Evolutionary conservation across 35 echinoderm and acorn worm genomes (phyloP).

Genomic region (Ophioderma brevispina): DNA sequence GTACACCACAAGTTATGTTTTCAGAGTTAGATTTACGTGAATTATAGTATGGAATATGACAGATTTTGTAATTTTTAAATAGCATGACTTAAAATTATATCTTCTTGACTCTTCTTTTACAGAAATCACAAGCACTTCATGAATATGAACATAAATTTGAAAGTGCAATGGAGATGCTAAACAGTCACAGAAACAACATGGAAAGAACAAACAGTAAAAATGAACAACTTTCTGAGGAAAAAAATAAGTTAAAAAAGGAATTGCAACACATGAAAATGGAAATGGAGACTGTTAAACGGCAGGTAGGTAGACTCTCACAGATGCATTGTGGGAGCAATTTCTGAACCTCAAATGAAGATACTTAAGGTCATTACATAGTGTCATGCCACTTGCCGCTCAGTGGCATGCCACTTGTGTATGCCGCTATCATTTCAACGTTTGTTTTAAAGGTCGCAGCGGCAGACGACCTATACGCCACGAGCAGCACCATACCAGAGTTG

Average conservation of each 20-base stretch:
- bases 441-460: background rate
- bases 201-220: background rate
- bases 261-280: background rate
- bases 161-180: background rate
- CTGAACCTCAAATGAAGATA: too few species aligned
- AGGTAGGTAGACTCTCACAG: background rate
- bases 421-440: too few species aligned
- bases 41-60: too few species aligned
- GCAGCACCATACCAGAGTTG: background rate
- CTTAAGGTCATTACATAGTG: too few species aligned
- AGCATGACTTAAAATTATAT: too few species aligned
- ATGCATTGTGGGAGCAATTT: too few species aligned
- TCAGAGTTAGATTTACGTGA: too few species aligned
- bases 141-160: background rate
- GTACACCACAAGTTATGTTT: too few species aligned
- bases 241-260: background rate
- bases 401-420: too few species aligned
- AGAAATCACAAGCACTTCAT: background rate
- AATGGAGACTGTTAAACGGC: background rate
- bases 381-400: too few species aligned
- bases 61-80: too few species aligned
- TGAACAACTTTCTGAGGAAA: background rate
- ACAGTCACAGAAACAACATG: background rate
- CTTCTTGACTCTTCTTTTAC: too few species aligned
- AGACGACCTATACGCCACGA: background rate